A percentile compares a stretch with the other conserved stretches of the same genome.
Evolutionary conservation across 2,113 vertebrate genomes (phyloP).

Genomic region (Mastomys coucha): DNA sequence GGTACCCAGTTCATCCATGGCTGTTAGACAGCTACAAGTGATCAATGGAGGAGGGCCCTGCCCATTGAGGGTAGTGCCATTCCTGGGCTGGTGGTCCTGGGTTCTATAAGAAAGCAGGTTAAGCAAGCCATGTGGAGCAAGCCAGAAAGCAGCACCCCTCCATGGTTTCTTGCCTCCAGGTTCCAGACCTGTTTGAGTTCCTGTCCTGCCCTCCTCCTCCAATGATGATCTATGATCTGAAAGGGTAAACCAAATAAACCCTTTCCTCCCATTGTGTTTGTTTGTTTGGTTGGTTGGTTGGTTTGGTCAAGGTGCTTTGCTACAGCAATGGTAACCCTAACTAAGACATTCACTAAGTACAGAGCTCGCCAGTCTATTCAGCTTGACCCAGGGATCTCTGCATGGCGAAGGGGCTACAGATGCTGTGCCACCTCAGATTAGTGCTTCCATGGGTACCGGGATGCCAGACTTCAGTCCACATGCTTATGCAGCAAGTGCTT

Average conservation of each 20-base stretch:
- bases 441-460: not conserved
- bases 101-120: not conserved
- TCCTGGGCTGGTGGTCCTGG: not conserved
- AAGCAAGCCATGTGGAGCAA: not conserved
- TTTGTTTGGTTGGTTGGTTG: too few relatives aligned
- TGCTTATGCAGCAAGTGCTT: not conserved
- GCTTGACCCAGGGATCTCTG: not conserved
- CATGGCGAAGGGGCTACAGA: not conserved
- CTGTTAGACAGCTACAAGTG: too few relatives aligned
- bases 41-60: not conserved
- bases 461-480: not conserved
- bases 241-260: not conserved
- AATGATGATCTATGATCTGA: not conserved
- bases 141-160: not conserved
- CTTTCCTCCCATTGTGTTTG: not conserved
- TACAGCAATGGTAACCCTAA: not conserved
- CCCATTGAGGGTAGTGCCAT: not conserved
- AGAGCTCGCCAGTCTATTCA: not conserved
- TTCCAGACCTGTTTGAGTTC: not conserved
- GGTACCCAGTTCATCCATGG: too few relatives aligned
- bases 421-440: not conserved
- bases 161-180: not conserved
- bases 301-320: not conserved
- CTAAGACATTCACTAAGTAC: not conserved
- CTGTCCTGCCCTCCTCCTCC: not conserved